Percentiles rank a stretch among this genome's conserved stretches.
phyloP scores from a whole-genome alignment of 1,140 invertebrate genomes.

The Zaprionus ornatus region DNA sequence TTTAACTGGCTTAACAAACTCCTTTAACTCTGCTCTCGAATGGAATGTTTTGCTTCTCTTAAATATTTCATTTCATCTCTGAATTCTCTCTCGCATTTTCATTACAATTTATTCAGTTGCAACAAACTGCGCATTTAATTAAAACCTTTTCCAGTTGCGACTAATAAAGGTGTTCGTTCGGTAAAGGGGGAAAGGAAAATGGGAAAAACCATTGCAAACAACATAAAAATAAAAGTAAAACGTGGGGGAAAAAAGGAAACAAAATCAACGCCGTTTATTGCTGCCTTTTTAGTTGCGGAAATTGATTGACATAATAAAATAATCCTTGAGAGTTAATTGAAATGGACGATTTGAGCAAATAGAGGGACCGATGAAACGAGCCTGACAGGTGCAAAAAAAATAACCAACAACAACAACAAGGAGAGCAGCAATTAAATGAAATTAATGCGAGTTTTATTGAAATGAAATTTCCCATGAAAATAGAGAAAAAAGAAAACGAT shows the following conservation, averaged over 20 bases:
- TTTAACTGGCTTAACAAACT: not conserved
- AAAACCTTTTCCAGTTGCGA: slow-evolving; percentile 39
- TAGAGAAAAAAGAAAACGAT: slow-evolving; percentile 12
- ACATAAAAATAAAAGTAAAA: slow-evolving; percentile 8
- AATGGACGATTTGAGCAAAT: slow-evolving; percentile 59
- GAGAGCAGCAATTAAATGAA: slow-evolving; percentile 74
- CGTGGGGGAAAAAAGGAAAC: slow-evolving; percentile 10
- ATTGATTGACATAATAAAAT: slow-evolving; percentile 82
- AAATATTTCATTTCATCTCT: not conserved
- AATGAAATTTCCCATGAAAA: slow-evolving; percentile 74
- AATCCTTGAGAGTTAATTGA: slow-evolving; percentile 80
- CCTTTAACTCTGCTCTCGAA: not conserved
- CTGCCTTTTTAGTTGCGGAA: slow-evolving; percentile 76
- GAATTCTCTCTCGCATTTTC: not conserved
- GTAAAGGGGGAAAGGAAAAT: slow-evolving; percentile 1
- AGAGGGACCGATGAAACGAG: slow-evolving; percentile 30
- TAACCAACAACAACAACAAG: slow-evolving; percentile 54
- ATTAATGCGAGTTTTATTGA: slow-evolving; percentile 79
- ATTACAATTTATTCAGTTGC: not conserved
- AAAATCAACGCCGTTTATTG: slow-evolving; percentile 42
- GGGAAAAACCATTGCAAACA: slow-evolving; percentile 31
- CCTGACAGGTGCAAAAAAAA: slow-evolving; percentile 49
- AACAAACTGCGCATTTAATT: slow-evolving; percentile 54
- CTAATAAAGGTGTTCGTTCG: slow-evolving; percentile 8
- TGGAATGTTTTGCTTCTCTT: not conserved